These are phyloP conservation scores for Neodiprion virginianus DNA, from an alignment of 1,140 invertebrate species.

Conservation along the genomic window DNA sequence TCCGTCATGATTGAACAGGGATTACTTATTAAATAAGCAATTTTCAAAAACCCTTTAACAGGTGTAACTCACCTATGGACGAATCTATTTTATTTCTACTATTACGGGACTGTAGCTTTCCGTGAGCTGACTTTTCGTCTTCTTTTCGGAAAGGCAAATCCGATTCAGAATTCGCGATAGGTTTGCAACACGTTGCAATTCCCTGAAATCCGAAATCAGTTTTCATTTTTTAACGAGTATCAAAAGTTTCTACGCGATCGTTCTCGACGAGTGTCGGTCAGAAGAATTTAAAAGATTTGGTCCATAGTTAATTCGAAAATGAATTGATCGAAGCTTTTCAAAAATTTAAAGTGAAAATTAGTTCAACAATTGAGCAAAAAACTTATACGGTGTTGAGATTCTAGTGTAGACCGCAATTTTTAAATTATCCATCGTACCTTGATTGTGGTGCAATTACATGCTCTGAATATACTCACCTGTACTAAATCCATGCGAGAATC, in stretches of 20 bases:
- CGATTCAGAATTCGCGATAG: constrained; percentile 50
- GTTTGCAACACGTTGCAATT: constrained; percentile 47
- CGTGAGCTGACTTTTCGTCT: constrained; percentile 51
- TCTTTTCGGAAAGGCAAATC: constrained; percentile 67
- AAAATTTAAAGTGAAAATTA: neutral
- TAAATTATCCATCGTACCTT: no score
- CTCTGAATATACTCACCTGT: constrained; percentile 60
- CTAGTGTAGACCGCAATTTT: no score
- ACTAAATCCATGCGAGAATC: constrained; percentile 91
- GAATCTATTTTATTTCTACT: constrained; percentile 46
- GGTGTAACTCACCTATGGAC: constrained; percentile 42
- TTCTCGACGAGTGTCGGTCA: neutral
- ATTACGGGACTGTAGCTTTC: constrained; percentile 41
- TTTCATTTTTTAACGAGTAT: neutral
- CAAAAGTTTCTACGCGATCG: neutral
- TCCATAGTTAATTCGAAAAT: constrained; percentile 2
- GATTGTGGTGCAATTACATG: no score
- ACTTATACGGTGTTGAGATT: no score
- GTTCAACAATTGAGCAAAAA: no score
- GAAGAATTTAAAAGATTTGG: neutral
- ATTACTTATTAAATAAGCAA: no score
- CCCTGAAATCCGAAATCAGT: constrained; percentile 37
- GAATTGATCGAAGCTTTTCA: neutral
- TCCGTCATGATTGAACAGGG: no score
- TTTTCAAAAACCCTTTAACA: neutral